Conservation (phyloP, 2,113 vertebrate genomes). For the Dicentrarchus labrax region DNA sequence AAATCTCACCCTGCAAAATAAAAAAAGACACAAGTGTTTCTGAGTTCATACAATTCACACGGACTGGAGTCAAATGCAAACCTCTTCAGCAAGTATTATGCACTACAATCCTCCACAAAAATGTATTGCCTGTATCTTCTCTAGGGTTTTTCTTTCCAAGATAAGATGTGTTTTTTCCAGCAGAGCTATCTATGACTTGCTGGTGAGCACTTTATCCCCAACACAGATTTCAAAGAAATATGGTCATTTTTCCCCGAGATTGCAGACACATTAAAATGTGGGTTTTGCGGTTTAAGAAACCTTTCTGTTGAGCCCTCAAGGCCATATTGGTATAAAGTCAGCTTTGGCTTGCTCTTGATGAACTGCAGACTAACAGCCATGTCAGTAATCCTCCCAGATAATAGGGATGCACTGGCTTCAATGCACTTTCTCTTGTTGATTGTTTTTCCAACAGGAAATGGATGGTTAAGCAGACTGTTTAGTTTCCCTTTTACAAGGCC, state of each 20-base stretch:
- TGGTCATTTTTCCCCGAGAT: conserved; percentile 34
- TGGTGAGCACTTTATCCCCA: conserved; percentile 33
- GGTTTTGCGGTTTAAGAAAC: conserved; percentile 35
- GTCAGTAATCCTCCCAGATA: conserved; percentile 31
- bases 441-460: conserved; percentile 22
- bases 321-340: conserved; percentile 16
- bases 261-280: conserved; percentile 43
- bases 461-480: conserved; percentile 41
- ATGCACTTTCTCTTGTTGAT: conserved; percentile 10
- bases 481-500: conserved; percentile 27
- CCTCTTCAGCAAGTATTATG: conserved; percentile 24
- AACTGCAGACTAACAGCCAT: conserved; percentile 2
- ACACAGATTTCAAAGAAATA: conserved; percentile 50
- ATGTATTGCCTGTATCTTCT: conserved; percentile 35
- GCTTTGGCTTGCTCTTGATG: conserved; percentile 40
- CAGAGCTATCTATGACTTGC: conserved; percentile 42
- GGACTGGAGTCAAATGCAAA: conserved; percentile 37
- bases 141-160: conserved; percentile 18
- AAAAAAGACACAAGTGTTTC: neutral
- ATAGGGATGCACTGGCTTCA: conserved; percentile 3
- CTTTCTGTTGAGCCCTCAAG: conserved; percentile 37
- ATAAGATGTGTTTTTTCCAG: conserved; percentile 39
- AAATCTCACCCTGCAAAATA: neutral
- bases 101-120: conserved; percentile 1
- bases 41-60: conserved; percentile 25